A percentile compares a stretch with the other conserved stretches of the same genome.
Conservation (phyloP, 2,797 vertebrate genomes). For the Dermochelys coriacea region DNA sequence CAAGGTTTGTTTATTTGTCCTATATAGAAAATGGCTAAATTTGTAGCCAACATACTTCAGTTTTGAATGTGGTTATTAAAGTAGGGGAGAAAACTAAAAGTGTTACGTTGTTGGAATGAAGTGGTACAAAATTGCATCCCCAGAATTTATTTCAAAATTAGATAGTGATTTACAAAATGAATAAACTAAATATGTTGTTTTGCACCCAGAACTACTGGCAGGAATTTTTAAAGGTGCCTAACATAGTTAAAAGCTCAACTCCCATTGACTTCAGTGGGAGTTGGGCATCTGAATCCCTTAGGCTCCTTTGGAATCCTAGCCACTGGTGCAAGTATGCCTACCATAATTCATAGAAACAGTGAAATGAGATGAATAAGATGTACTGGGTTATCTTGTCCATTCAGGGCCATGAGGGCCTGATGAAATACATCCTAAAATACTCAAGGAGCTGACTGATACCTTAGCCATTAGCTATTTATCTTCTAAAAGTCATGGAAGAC, state of each 20-base stretch:
- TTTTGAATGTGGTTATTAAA: background rate
- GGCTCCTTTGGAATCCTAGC: background rate
- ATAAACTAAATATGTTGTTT: background rate
- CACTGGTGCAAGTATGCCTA: background rate
- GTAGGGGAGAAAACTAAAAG: background rate
- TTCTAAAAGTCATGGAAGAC: too few relatives aligned
- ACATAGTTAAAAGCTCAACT: background rate
- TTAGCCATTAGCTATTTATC: too few relatives aligned
- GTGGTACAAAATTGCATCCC: background rate
- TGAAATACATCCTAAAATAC: too few relatives aligned
- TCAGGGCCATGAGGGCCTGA: too few relatives aligned
- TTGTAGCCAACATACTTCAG: background rate
- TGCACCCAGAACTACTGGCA: background rate
- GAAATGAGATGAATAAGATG: background rate
- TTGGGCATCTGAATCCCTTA: background rate
- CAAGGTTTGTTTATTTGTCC: accelerated
- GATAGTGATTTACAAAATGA: background rate
- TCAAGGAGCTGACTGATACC: too few relatives aligned
- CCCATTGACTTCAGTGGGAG: background rate
- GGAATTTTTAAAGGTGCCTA: background rate
- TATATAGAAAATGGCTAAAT: background rate
- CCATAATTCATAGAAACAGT: background rate
- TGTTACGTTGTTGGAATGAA: background rate
- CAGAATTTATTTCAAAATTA: background rate
- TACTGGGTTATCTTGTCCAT: background rate